Conservation (phyloP, 2,888 invertebrate genomes). For the Cremastinae sp. region DNA sequence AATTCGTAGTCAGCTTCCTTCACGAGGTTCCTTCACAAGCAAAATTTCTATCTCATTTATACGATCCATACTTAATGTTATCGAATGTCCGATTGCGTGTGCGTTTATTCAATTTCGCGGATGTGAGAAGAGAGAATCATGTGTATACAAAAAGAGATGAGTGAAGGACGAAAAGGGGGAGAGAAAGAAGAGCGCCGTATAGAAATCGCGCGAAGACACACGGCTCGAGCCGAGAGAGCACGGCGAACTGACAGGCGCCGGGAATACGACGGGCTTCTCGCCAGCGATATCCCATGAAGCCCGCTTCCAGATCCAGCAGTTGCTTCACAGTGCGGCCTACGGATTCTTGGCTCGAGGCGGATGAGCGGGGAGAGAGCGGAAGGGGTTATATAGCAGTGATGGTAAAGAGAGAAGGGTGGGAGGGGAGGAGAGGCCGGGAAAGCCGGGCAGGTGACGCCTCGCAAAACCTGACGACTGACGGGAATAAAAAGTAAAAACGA, state of each 20-base stretch:
- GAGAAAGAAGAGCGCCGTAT: conserved; percentile 45
- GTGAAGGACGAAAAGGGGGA: no score
- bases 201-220: conserved; percentile 57
- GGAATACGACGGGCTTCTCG: conserved; percentile 34
- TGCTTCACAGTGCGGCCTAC: conserved; percentile 43
- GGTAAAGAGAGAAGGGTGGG: conserved; percentile 43
- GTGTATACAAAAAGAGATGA: not conserved
- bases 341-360: conserved; percentile 28
- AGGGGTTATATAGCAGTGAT: no score
- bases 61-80: not conserved
- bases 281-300: conserved; percentile 51
- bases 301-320: conserved; percentile 49
- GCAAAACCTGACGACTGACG: conserved; percentile 60
- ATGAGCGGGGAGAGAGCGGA: conserved; percentile 10
- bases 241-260: conserved; percentile 63
- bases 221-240: conserved; percentile 66
- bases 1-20: no score
- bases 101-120: conserved; percentile 23
- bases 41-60: not conserved
- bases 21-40: no score
- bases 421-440: conserved; percentile 58
- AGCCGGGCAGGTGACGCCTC: conserved; percentile 64
- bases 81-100: not conserved
- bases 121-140: conserved; percentile 24
- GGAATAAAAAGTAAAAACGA: conserved; percentile 58